A percentile compares a stretch with the other conserved stretches of the same genome.
These are phyloP conservation scores for Elaphurus davidianus DNA, from an alignment of 2,113 vertebrate species.

Conservation along the genomic window DNA sequence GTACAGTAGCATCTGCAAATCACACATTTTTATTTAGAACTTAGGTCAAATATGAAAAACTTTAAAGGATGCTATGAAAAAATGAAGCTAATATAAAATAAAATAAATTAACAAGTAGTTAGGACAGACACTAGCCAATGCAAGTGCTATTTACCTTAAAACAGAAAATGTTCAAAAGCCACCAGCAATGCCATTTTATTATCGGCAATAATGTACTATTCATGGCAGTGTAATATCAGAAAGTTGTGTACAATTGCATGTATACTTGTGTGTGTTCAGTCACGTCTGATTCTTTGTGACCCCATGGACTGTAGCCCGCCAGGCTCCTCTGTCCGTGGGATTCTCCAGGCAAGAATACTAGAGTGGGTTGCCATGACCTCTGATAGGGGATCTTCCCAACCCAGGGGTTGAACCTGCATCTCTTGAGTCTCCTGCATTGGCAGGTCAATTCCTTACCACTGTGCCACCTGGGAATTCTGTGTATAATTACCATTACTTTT, in stretches of 20 bases:
- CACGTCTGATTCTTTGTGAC: neutral
- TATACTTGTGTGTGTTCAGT: neutral
- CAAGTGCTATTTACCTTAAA: neutral
- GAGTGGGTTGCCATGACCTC: neutral
- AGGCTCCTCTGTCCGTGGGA: neutral
- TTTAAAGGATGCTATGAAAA: neutral
- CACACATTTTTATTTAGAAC: conserved; percentile 28
- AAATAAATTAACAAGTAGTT: neutral
- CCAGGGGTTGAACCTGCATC: neutral
- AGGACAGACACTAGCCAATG: neutral
- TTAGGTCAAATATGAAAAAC: conserved; percentile 32
- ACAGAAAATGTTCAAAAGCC: neutral
- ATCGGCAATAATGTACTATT: neutral
- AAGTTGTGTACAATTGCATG: neutral
- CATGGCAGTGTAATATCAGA: neutral
- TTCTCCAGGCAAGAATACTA: neutral
- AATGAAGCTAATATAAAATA: neutral
- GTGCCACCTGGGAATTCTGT: neutral
- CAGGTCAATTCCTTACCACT: neutral
- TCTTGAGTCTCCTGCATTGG: neutral
- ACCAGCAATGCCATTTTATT: neutral
- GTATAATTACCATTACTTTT: neutral
- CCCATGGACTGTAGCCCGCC: neutral
- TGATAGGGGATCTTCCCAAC: neutral
- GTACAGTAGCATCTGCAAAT: neutral